Percentiles rank a stretch among this genome's conserved stretches.
Conservation (phyloP, 2,113 vertebrate genomes). For the Amblyornis subalaris region DNA sequence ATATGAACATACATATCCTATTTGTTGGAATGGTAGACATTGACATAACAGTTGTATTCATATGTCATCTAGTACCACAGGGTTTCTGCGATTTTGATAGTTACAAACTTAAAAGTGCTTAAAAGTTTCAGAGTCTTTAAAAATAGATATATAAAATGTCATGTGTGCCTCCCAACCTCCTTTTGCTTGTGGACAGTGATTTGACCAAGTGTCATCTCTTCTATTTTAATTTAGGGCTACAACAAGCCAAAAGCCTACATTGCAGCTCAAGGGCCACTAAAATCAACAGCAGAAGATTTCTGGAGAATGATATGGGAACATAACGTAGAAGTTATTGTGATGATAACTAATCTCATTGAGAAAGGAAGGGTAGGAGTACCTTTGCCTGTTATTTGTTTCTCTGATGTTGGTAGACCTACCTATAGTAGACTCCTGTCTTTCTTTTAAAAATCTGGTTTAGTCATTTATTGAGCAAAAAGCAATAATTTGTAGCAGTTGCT, state of each 20-base stretch:
- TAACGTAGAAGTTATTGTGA: slow-evolving; percentile 88
- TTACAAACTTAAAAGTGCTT: neutral
- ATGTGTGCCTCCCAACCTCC: neutral
- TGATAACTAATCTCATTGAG: slow-evolving; percentile 97
- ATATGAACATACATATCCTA: neutral
- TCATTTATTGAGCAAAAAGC: neutral
- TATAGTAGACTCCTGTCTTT: neutral
- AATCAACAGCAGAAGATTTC: slow-evolving; percentile 91
- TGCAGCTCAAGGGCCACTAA: slow-evolving; percentile 94
- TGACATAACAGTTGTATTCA: neutral
- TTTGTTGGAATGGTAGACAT: neutral
- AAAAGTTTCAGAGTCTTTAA: neutral
- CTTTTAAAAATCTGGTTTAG: neutral
- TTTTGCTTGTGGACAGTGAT: neutral
- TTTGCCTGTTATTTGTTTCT: neutral
- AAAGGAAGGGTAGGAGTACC: slow-evolving; percentile 85
- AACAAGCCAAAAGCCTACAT: slow-evolving; percentile 90
- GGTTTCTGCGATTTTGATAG: neutral
- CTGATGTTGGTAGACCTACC: neutral
- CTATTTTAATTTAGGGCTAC: slow-evolving; percentile 82
- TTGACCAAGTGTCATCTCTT: slow-evolving; percentile 3
- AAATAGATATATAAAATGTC: neutral
- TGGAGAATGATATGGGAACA: slow-evolving; percentile 99
- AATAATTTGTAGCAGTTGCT: neutral
- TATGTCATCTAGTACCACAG: neutral